Percentiles rank a stretch among this genome's conserved stretches.
Evolutionary conservation across 2,888 invertebrate genomes (phyloP).

Genomic region (Zygogramma bicolorata): DNA sequence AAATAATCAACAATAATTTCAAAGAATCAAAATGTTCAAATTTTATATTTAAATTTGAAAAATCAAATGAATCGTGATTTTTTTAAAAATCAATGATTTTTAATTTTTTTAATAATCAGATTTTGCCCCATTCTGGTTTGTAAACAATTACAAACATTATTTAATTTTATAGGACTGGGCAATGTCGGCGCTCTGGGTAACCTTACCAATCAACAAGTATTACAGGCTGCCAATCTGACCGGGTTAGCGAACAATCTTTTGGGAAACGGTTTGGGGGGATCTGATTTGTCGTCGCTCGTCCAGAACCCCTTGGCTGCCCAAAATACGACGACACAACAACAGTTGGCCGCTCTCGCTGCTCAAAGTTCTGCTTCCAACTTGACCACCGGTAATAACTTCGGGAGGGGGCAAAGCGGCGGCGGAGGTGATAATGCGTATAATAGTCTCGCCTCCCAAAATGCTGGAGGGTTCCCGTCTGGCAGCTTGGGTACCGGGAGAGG

Average conservation of each 20-base stretch:
- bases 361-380: constrained; percentile 15
- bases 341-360: constrained; percentile 26
- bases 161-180: constrained; percentile 67
- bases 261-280: constrained; percentile 38
- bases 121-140: no score
- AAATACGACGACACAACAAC: constrained; percentile 29
- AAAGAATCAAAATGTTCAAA: no score
- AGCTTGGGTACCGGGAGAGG: constrained; percentile 20
- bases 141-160: no score
- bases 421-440: constrained; percentile 32
- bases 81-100: no score
- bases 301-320: constrained; percentile 31
- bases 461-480: background rate
- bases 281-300: constrained; percentile 41
- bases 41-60: no score
- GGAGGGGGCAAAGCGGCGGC: constrained; percentile 27
- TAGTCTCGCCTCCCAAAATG: constrained; percentile 5
- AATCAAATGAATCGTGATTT: no score
- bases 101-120: no score
- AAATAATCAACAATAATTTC: no score
- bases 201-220: constrained; percentile 34
- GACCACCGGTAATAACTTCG: constrained; percentile 18
- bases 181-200: constrained; percentile 67
- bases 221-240: constrained; percentile 34
- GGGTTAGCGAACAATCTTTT: constrained; percentile 45